Evolutionary conservation across 2,888 invertebrate genomes (phyloP).

Genomic region (Tachina lurida): DNA sequence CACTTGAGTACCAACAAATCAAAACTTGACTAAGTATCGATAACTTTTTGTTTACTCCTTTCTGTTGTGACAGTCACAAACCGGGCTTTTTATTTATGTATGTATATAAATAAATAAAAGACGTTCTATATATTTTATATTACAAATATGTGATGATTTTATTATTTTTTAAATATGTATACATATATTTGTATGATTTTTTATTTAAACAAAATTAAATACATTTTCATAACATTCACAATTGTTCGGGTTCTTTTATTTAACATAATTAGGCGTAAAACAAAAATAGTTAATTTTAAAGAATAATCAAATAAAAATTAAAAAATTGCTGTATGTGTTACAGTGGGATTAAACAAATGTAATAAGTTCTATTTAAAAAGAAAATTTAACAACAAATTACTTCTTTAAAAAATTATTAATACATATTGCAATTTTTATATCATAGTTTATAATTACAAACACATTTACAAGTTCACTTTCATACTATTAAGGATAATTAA

Average conservation of each 20-base stretch:
- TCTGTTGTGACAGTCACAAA: too few relatives aligned
- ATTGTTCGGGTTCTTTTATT: conserved; percentile 51
- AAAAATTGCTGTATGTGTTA: conserved; percentile 42
- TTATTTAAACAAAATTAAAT: conserved; percentile 50
- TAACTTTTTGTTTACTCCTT: too few relatives aligned
- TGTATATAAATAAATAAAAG: conserved; percentile 1
- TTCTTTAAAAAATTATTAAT: conserved; percentile 51
- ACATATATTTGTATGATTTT: conserved; percentile 13
- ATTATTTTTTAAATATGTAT: conserved; percentile 50
- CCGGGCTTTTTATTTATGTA: too few relatives aligned
- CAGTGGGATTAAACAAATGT: conserved; percentile 33
- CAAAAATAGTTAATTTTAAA: conserved; percentile 27
- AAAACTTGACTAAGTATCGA: too few relatives aligned
- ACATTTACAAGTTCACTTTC: conserved; percentile 51
- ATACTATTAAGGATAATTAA: conserved; percentile 14
- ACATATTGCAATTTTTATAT: conserved; percentile 65
- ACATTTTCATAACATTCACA: conserved; percentile 65
- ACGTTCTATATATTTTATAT: conserved; percentile 31
- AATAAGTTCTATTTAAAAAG: conserved; percentile 44
- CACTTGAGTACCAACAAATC: too few relatives aligned
- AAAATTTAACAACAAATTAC: conserved; percentile 60
- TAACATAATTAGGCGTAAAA: conserved; percentile 43
- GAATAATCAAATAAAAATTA: conserved; percentile 41
- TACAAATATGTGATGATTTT: conserved; percentile 68
- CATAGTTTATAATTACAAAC: conserved; percentile 53